Percentiles rank a stretch among this genome's conserved stretches.
These are phyloP conservation scores for Karalla daura DNA, from an alignment of 2,797 vertebrate genomes.

Conservation along the genomic window DNA sequence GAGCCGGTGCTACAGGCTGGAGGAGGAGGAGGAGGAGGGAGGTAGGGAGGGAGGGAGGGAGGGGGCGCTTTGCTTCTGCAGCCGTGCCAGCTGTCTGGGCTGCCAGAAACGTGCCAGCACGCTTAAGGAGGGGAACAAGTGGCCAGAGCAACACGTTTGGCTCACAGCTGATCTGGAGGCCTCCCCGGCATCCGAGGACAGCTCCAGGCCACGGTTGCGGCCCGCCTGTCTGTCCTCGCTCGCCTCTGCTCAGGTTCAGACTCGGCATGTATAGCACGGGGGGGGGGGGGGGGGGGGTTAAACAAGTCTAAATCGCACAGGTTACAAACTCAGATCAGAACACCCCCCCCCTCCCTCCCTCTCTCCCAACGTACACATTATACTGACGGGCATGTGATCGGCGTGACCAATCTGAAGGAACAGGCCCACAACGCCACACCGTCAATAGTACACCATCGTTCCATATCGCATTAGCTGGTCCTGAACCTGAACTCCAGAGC, in stretches of 20 bases:
- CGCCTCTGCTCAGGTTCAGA: neutral
- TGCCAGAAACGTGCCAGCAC: constrained; percentile 64
- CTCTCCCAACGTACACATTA: too few species aligned
- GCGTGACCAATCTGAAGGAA: too few species aligned
- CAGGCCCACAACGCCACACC: too few species aligned
- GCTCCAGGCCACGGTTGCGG: neutral
- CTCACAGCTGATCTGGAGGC: constrained; percentile 11
- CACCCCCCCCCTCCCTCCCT: too few species aligned
- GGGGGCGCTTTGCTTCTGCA: constrained; percentile 50
- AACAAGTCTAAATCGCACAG: too few species aligned
- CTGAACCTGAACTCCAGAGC: too few species aligned
- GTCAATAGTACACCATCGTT: too few species aligned
- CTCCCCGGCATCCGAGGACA: constrained; percentile 1
- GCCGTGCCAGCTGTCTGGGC: constrained; percentile 51
- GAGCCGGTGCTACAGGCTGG: constrained; percentile 39
- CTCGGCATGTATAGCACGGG: too few species aligned
- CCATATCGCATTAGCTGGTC: too few species aligned
- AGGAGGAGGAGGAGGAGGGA: constrained; percentile 25
- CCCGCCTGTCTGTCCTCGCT: neutral
- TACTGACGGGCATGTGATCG: too few species aligned
- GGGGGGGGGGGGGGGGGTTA: too few species aligned
- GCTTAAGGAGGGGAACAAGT: constrained; percentile 45
- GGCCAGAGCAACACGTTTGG: constrained; percentile 40
- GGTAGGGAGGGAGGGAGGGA: constrained; percentile 25
- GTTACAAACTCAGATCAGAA: too few species aligned